Evolutionary conservation across 2,797 vertebrate species (phyloP).

Genomic region (Potorous gilbertii): DNA sequence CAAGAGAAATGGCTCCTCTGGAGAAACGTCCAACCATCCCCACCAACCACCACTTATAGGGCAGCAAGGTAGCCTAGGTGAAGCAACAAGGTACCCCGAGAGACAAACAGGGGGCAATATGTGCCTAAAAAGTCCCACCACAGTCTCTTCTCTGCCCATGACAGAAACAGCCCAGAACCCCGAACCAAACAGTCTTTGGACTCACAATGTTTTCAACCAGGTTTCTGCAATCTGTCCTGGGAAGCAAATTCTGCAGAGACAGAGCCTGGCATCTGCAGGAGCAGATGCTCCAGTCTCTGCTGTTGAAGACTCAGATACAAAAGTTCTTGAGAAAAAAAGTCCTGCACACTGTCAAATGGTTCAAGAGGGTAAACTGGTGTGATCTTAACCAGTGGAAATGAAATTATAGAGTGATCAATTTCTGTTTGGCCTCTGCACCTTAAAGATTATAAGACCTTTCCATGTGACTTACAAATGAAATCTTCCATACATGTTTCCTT

Average conservation of each 20-base stretch:
- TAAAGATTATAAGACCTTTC: not conserved
- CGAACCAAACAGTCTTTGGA: not conserved
- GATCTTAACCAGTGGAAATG: not conserved
- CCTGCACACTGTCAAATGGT: not conserved
- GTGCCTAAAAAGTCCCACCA: not conserved
- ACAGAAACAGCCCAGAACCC: not conserved
- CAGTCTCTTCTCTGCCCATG: not conserved
- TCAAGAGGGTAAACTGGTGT: not conserved
- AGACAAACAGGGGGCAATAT: not conserved
- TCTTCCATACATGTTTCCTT: not conserved
- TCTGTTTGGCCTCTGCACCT: not conserved
- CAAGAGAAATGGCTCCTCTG: not conserved
- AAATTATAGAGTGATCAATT: not conserved
- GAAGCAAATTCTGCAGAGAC: not conserved
- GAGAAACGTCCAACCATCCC: not conserved
- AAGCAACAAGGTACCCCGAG: not conserved
- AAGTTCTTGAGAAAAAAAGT: not conserved
- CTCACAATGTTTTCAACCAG: not conserved
- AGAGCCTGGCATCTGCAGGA: not conserved
- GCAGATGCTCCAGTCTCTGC: not conserved
- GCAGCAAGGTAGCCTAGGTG: not conserved
- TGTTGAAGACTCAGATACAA: not conserved
- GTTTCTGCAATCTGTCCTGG: not conserved
- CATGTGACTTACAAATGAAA: not conserved
- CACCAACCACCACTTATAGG: not conserved